Conservation (phyloP, 1,140 invertebrate genomes). For the Phenacoccus solenopsis region DNA sequence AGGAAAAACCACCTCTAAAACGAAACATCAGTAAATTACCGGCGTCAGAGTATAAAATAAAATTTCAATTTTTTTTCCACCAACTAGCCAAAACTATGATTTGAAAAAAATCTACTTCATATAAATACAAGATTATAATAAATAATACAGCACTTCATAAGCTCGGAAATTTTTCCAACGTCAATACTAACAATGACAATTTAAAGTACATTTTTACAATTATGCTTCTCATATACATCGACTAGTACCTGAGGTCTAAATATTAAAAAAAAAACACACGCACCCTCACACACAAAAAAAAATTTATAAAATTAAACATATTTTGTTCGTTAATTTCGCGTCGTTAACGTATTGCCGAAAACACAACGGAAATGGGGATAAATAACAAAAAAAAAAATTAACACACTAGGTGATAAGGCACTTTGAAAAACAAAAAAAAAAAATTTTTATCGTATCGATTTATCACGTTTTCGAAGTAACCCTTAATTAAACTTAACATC, state of each 20-base stretch:
- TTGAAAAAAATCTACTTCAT: too few relatives aligned
- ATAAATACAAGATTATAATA: not conserved
- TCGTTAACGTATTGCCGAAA: not conserved
- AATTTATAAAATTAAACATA: not conserved
- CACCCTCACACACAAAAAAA: not conserved
- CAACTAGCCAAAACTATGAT: too few relatives aligned
- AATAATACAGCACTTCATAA: conserved; percentile 6
- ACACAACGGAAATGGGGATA: not conserved
- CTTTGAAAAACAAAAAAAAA: not conserved
- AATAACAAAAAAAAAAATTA: not conserved
- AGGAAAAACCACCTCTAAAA: too few relatives aligned
- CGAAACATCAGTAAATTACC: not conserved
- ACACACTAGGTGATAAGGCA: not conserved
- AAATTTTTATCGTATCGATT: not conserved
- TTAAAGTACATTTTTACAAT: not conserved
- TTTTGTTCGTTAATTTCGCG: not conserved
- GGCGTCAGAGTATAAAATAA: not conserved
- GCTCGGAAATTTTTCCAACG: not conserved
- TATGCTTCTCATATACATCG: not conserved
- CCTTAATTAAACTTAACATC: not conserved
- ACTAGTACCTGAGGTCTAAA: not conserved
- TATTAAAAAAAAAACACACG: conserved; percentile 1
- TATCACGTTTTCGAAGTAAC: not conserved
- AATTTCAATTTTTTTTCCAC: too few relatives aligned
- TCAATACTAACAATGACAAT: not conserved